These are phyloP conservation scores for Melanophora roralis DNA, from an alignment of 2,888 invertebrate species.

Conservation along the genomic window DNA sequence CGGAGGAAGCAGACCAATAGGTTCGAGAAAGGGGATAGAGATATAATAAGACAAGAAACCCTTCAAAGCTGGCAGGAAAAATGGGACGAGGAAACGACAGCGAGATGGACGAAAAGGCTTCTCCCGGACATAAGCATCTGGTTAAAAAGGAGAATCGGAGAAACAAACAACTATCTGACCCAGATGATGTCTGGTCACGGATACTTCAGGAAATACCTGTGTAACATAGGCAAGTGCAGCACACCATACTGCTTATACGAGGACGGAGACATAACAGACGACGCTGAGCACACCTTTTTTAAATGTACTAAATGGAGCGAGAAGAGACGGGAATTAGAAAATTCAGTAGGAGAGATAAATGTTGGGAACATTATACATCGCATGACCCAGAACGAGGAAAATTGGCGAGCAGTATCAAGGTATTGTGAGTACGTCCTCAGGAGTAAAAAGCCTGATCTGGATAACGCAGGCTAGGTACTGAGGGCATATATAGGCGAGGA, in stretches of 20 bases:
- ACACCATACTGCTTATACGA: conserved; percentile 1
- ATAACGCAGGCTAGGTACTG: not conserved
- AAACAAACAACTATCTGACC: conserved; percentile 7
- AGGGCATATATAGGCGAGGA: too few relatives aligned
- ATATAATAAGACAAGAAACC: not conserved
- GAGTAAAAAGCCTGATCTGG: not conserved
- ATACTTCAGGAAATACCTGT: conserved; percentile 9
- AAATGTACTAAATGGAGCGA: not conserved
- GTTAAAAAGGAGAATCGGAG: not conserved
- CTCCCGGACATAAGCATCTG: not conserved
- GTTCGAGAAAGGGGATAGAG: not conserved
- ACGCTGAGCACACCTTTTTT: conserved; percentile 17
- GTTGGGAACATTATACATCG: not conserved
- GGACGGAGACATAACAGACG: not conserved
- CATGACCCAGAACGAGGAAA: not conserved
- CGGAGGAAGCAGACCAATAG: not conserved
- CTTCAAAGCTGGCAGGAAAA: not conserved
- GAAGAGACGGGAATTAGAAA: not conserved
- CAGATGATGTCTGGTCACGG: conserved; percentile 22
- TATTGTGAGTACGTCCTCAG: not conserved
- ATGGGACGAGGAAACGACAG: not conserved
- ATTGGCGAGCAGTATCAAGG: not conserved
- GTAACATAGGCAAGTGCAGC: not conserved
- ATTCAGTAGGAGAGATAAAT: not conserved
- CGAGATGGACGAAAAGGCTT: not conserved